Evolutionary conservation across 2,888 invertebrate species (phyloP), one percentile per base, ranked within the genome.

Genomic region (Hipparchia sbordonii): DNA sequence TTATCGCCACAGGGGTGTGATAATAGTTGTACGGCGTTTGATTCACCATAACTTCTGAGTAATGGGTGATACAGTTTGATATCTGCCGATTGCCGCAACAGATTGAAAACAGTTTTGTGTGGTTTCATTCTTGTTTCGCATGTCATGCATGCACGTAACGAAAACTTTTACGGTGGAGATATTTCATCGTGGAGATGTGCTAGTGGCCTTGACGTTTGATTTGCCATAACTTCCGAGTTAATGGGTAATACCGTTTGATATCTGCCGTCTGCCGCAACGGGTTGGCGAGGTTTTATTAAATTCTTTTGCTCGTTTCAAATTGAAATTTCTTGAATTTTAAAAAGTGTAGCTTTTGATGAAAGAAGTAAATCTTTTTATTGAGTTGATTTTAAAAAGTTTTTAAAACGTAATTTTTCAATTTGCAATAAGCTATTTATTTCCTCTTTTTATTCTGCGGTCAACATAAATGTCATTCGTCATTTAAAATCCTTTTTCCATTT

Each of bases 201-300:
- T 23, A 23, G 23, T 1, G 23, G 23, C 23, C 23, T 23, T 48
- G 62, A 63, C 48, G 13, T 63, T 63, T 63, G 62, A 48, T 48
- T 48, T 8, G 13, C 46, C 62, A 13, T 63, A 9, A 63, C 8
- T 48, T 62, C n/a, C 46, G 13, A 63, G 13, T 46, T 23, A 63
- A 48, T 63, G 62, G 62, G 5, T 63, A 63, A 63, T 63, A 63
- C 9, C 62, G 13, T 48, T 63, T 23, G 62, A 63, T 63, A 63
- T 48, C 62, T 48, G 62, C 48, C 62, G 62, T 0, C 13, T 13
- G 61, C 2, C 48, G 48, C 62, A 6, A 8, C 6, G 4, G 12
- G 2, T 7, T 60, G 9, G 13, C 62, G 48, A 8, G 48, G 7
- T 48, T 63, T 63, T 63, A 63, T 63, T 63, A 63, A 63, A 63